These are phyloP conservation scores for Eonycteris spelaea DNA, from an alignment of 2,113 vertebrate genomes.

Conservation along the genomic window DNA sequence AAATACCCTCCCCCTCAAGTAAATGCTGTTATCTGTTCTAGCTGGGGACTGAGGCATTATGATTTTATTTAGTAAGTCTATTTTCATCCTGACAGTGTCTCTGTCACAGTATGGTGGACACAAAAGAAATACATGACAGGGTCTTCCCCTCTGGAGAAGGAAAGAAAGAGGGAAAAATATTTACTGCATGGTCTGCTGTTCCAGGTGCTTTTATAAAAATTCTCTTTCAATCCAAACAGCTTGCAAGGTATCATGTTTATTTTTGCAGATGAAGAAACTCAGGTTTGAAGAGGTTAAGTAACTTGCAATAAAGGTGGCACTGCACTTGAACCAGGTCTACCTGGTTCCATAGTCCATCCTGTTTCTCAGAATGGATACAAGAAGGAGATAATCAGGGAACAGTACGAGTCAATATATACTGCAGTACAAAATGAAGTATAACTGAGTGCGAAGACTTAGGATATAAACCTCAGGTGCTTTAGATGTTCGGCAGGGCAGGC, in stretches of 20 bases:
- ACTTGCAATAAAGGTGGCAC: neutral
- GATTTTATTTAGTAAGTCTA: neutral
- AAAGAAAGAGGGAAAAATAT: neutral
- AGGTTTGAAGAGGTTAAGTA: neutral
- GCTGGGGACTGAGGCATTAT: neutral
- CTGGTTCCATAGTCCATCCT: neutral
- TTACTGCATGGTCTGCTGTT: neutral
- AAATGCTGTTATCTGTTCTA: neutral
- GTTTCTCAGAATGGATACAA: neutral
- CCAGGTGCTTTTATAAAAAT: neutral
- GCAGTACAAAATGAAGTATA: neutral
- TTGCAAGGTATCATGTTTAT: neutral
- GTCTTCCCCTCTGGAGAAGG: neutral
- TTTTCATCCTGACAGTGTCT: neutral
- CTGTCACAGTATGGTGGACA: neutral
- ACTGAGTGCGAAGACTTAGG: neutral
- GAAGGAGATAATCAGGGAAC: neutral
- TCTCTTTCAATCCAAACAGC: neutral
- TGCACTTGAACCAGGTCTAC: neutral
- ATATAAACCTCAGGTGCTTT: neutral
- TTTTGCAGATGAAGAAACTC: neutral
- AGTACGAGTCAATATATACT: neutral
- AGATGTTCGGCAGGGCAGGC: neutral
- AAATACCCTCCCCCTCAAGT: neutral
- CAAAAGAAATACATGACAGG: neutral